These are phyloP conservation scores for Panurus biarmicus DNA, from an alignment of 2,113 vertebrate genomes.

Conservation along the genomic window DNA sequence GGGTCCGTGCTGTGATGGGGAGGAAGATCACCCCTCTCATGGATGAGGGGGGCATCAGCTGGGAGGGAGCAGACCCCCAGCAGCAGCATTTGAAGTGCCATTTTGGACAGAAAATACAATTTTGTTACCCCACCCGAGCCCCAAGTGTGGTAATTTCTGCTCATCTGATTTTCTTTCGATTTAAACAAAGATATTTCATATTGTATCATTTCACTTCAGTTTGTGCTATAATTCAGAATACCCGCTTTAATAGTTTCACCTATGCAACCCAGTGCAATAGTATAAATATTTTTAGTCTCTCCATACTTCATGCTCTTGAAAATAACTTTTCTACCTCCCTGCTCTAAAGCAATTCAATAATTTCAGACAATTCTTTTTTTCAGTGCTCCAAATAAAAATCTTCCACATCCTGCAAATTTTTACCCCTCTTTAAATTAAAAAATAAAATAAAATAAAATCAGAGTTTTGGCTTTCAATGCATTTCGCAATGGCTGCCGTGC, in stretches of 20 bases:
- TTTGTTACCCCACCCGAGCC: background rate
- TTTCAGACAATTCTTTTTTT: background rate
- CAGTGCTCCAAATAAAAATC: background rate
- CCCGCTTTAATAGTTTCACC: background rate
- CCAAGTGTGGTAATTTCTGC: background rate
- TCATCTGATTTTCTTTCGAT: background rate
- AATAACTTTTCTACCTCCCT: background rate
- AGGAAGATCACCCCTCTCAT: accelerated
- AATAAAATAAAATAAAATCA: background rate
- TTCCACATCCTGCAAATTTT: background rate
- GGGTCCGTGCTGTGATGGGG: background rate
- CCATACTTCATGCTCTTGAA: background rate
- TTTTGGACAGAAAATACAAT: background rate
- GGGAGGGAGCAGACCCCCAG: background rate
- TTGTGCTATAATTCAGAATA: background rate
- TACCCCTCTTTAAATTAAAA: background rate
- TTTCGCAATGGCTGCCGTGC: background rate
- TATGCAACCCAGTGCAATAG: background rate
- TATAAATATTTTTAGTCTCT: background rate
- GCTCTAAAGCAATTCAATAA: background rate
- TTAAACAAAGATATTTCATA: background rate
- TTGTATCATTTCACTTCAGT: background rate
- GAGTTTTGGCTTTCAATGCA: background rate
- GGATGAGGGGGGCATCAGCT: background rate
- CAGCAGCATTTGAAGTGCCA: background rate